phyloP scores from a whole-genome alignment of 1,140 invertebrate genomes.

The Dinoponera quadriceps region DNA sequence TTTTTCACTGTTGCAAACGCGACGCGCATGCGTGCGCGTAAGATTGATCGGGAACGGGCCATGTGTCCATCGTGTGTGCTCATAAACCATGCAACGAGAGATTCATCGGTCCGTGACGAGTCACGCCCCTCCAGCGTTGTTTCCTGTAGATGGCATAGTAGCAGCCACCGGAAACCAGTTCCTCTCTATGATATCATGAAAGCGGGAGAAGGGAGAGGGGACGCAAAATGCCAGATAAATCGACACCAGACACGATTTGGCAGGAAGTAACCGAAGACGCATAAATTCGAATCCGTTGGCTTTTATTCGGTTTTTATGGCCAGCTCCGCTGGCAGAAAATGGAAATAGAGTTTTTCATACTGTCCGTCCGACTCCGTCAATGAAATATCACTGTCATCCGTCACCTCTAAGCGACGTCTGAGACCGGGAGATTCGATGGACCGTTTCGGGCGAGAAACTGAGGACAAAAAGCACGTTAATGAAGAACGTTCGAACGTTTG shows the following conservation, averaged over 20 bases:
- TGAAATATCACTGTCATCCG: slow-evolving; percentile 23
- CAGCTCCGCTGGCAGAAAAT: slow-evolving; percentile 19
- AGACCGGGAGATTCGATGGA: background rate
- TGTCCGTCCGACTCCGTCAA: background rate
- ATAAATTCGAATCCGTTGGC: slow-evolving; percentile 23
- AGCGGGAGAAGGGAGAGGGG: slow-evolving; percentile 12
- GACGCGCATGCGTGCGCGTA: slow-evolving; percentile 65
- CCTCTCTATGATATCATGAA: slow-evolving; percentile 22
- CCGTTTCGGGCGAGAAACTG: background rate
- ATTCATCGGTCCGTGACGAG: slow-evolving; percentile 70
- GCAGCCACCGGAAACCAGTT: slow-evolving; percentile 68
- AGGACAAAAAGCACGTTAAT: background rate
- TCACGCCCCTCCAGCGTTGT: slow-evolving; percentile 60
- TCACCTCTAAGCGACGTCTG: slow-evolving; percentile 11
- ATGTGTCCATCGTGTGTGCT: slow-evolving; percentile 69
- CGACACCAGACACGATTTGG: slow-evolving; percentile 63
- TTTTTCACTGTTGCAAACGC: slow-evolving; percentile 40
- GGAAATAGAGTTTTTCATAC: slow-evolving; percentile 38
- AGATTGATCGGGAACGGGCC: slow-evolving; percentile 67
- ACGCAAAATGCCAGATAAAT: slow-evolving; percentile 59
- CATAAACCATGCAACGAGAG: slow-evolving; percentile 73
- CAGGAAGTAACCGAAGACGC: slow-evolving; percentile 43
- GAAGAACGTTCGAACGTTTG: background rate
- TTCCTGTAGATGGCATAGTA: slow-evolving; percentile 64
- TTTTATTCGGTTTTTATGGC: slow-evolving; percentile 45